Evolutionary conservation across 64 coral and sea anemone species (phyloP), one percentile per base, ranked within the genome.

Genomic region (Actinia equina): DNA sequence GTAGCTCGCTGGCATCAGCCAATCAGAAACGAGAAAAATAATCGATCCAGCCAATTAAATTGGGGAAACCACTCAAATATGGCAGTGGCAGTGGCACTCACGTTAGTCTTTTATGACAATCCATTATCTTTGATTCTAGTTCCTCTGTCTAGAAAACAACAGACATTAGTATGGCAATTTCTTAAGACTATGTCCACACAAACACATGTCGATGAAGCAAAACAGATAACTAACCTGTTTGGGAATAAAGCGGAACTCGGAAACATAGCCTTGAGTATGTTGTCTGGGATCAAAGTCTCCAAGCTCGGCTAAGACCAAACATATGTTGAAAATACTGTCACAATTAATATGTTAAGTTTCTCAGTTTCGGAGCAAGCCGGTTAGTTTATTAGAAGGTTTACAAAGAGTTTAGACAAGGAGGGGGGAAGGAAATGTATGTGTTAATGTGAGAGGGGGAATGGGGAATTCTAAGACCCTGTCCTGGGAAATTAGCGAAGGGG

Each of bases 221-320:
- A 20, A 7, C 1, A 41, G 69, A 42, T 0, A 15, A 74, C 25
- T 81, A 7, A 94, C 96, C 89, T 98, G 96, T 60, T 94, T 94
- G 13, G 92, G 92, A 37, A 98, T 79, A 79, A 98, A 98, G 27
- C 96, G 89, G 86, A 98, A 98, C 88, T 98, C 96, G 1, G 96
- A 98, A 26, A 94, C 84, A 53, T 98, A 98, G 43, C 96, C 96
- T 27, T 19, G 65, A 6, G 96, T 98, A 45, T 98, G 90, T 30
- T 91, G 84, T 88, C 43, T 83, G 20, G 45, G 69, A 51, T 94
- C 93, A 80, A 87, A 94, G 70, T 98, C 93, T 61, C 96, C 96
- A 84, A 98, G 93, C 82, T 98, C 96, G 83, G 96, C 96, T 98
- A 43, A 2, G 89, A 89, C 7, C 25, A 30, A 74, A 12, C 6